These are phyloP conservation scores for Oryzias dopingdopingensis DNA, from an alignment of 2,797 vertebrate genomes.

Conservation along the genomic window DNA sequence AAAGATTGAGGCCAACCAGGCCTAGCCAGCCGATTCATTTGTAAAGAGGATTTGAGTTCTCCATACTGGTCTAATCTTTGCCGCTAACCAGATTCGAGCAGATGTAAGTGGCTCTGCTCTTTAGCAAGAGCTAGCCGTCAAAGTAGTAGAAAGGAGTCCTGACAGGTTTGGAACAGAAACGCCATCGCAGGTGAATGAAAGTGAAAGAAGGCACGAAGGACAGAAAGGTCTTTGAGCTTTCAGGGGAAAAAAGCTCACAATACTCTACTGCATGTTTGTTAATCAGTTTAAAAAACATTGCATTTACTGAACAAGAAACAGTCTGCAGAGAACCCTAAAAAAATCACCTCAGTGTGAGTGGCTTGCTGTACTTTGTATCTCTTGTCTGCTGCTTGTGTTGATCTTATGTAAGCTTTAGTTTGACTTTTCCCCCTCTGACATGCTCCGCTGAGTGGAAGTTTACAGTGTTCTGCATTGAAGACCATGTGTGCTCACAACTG, in stretches of 20 bases:
- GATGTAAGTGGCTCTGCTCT: slow-evolving; percentile 64
- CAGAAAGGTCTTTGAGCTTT: slow-evolving; percentile 40
- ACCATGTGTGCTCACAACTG: slow-evolving; percentile 61
- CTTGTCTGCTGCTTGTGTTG: slow-evolving; percentile 31
- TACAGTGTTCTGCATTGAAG: slow-evolving; percentile 61
- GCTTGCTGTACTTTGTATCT: slow-evolving; percentile 15
- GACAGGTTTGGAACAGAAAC: slow-evolving; percentile 63
- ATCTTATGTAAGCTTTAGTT: slow-evolving; percentile 60
- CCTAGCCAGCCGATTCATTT: slow-evolving; percentile 42
- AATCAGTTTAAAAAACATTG: background rate
- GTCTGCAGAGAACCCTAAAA: background rate
- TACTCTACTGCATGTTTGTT: slow-evolving; percentile 1
- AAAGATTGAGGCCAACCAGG: slow-evolving; percentile 53
- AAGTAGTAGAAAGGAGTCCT: slow-evolving; percentile 50
- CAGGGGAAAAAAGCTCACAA: slow-evolving; percentile 3
- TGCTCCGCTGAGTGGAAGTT: slow-evolving; percentile 68
- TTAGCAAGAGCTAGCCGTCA: slow-evolving; percentile 55
- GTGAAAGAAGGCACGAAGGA: slow-evolving; percentile 45
- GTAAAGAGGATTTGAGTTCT: slow-evolving; percentile 72
- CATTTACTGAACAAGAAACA: background rate
- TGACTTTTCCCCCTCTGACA: slow-evolving; percentile 45
- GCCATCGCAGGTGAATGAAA: slow-evolving; percentile 55
- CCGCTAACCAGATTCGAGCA: slow-evolving; percentile 73
- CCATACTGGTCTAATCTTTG: slow-evolving; percentile 69
- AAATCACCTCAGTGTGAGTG: background rate